phyloP scores from a whole-genome alignment of 2,113 vertebrate species.

The Beaufortia kweichowensis region DNA sequence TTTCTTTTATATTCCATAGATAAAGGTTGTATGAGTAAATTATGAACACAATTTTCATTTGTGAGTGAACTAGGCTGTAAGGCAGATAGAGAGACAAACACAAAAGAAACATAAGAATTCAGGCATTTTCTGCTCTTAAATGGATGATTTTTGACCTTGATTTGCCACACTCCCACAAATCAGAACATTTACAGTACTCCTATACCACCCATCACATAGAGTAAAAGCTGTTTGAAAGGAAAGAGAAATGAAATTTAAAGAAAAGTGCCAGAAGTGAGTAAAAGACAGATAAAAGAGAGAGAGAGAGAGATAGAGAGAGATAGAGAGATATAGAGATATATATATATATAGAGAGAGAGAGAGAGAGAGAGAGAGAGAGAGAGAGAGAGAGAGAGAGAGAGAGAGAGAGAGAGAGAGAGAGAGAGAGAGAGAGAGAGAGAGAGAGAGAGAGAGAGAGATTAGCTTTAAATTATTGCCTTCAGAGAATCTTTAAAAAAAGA shows the following conservation, averaged over 20 bases:
- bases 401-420: background rate
- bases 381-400: too few relatives aligned
- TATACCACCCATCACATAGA: conserved; percentile 46
- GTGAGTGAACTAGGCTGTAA: too few relatives aligned
- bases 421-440: conserved; percentile 44
- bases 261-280: conserved; percentile 38
- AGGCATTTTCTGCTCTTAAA: conserved; percentile 15
- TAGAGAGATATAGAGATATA: too few relatives aligned
- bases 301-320: background rate
- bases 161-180: conserved; percentile 38
- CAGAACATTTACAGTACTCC: conserved; percentile 47
- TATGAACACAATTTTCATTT: too few relatives aligned
- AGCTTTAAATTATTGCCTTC: conserved; percentile 37
- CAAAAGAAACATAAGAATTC: conserved; percentile 58
- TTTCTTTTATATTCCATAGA: too few relatives aligned
- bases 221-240: conserved; percentile 46
- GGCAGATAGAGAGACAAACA: conserved; percentile 44
- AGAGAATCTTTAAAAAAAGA: conserved; percentile 45
- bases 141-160: conserved; percentile 48
- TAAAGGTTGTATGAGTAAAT: too few relatives aligned
- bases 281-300: background rate
- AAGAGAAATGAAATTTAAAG: conserved; percentile 37
- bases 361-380: conserved; percentile 51
- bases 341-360: background rate
- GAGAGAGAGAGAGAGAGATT: conserved; percentile 17